A percentile compares a stretch with the other conserved stretches of the same genome.
These are phyloP conservation scores for Adelges cooleyi DNA, from an alignment of 1,140 invertebrate genomes.

Conservation along the genomic window DNA sequence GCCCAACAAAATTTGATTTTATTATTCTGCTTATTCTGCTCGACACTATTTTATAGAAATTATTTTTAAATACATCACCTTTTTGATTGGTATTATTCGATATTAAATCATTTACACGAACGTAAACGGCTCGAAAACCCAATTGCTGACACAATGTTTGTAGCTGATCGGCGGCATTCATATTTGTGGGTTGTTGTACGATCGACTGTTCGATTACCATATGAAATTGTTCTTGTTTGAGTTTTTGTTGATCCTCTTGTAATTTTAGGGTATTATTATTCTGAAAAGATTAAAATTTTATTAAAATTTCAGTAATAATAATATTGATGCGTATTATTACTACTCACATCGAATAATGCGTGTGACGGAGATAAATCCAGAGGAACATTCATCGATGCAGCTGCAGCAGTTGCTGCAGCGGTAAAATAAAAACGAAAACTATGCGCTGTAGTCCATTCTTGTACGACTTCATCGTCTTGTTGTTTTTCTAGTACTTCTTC, in stretches of 20 bases:
- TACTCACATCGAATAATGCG: not conserved
- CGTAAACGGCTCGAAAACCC: not conserved
- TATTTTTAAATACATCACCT: too few species aligned
- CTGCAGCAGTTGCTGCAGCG: not conserved
- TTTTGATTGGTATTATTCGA: not conserved
- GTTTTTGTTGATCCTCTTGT: not conserved
- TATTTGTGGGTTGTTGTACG: not conserved
- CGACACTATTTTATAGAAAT: too few species aligned
- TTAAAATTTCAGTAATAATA: too few species aligned
- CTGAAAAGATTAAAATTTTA: not conserved
- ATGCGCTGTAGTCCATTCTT: not conserved
- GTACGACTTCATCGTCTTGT: not conserved
- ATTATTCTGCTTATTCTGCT: too few species aligned
- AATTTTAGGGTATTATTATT: not conserved
- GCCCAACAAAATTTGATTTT: too few species aligned
- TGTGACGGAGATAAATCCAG: not conserved
- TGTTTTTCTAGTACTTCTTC: not conserved
- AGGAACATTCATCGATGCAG: not conserved
- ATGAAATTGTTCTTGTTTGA: not conserved
- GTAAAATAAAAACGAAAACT: not conserved
- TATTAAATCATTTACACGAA: not conserved
- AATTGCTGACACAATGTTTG: not conserved
- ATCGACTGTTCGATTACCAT: not conserved
- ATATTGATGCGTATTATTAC: not conserved
- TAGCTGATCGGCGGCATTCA: not conserved